A percentile compares a stretch with the other conserved stretches of the same genome.
Evolutionary conservation across 2,113 vertebrate genomes (phyloP).

Genomic region (Ptyas mucosa): DNA sequence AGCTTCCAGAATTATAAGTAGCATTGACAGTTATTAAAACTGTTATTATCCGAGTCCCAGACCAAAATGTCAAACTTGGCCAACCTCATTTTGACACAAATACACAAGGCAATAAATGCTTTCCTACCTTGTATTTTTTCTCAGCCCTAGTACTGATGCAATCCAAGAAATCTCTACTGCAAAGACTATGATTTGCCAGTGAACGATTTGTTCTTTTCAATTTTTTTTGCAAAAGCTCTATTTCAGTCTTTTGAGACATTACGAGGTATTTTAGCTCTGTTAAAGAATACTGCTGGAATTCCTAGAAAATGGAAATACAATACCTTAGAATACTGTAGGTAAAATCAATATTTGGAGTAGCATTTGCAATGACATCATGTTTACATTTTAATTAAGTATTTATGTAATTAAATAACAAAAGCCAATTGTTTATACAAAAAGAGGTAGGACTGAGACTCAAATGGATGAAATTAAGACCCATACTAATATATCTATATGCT

Average conservation of each 20-base stretch:
- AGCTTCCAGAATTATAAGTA: slow-evolving; percentile 61
- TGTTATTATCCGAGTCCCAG: slow-evolving; percentile 58
- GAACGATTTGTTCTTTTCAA: slow-evolving; percentile 53
- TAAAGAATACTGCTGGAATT: slow-evolving; percentile 51
- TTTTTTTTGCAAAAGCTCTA: slow-evolving; percentile 68
- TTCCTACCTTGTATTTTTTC: slow-evolving; percentile 58
- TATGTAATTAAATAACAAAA: background rate
- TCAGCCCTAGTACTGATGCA: slow-evolving; percentile 38
- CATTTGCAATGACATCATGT: background rate
- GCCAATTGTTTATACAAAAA: background rate
- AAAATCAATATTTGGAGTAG: background rate
- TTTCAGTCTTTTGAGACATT: slow-evolving; percentile 67
- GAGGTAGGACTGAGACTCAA: background rate
- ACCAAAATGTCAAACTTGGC: slow-evolving; percentile 63
- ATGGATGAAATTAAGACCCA: background rate
- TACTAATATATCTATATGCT: background rate
- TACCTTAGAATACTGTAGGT: background rate
- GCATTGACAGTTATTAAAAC: slow-evolving; percentile 60
- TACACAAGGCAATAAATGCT: slow-evolving; percentile 53
- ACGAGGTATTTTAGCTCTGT: slow-evolving; percentile 58
- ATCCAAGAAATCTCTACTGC: slow-evolving; percentile 37
- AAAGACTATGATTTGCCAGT: slow-evolving; percentile 44
- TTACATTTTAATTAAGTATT: background rate
- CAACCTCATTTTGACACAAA: slow-evolving; percentile 57
- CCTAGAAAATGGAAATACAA: slow-evolving; percentile 35